Base-by-base conservation (phyloP, 2,113 vertebrate species). In the Drymodes brunneopygia region DNA sequence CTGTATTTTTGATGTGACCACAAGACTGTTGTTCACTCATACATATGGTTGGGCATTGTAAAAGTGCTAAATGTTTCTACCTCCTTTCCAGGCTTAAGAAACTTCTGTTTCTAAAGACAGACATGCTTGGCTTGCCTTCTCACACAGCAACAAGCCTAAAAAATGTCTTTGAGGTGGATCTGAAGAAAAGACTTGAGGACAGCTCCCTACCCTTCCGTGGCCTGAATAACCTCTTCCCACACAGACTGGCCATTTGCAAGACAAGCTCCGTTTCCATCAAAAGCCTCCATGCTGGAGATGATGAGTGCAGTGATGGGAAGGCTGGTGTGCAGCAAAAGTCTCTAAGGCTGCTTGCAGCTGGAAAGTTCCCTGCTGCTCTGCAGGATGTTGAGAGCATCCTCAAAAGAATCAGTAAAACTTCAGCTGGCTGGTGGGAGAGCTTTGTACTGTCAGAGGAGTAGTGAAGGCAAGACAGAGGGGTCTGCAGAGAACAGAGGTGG, bases 141-240 rank as follows among this genome's bases (percentile, higher is more conserved):
- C 64, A 72, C 61, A 53, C 60, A 66, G 45, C 45, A 95, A 33
- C 0, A 1, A 58, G 31, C 45, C 69, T 29, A 62, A 92, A 44
- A 92, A 81, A 71, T 19, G n/a, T 67, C 83, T 95, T 89, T 94
- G 89, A 89, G 78, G 57, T 40, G 33, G 54, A 87, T 89, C 62
- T 87, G 56, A 92, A 85, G 61, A 33, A 84, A 89, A 88, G 69
- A 58, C 3, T 9, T 7, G 12, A 88, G 61, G 48, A 66, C 54
- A 50, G 20, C 72, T 89, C 84, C 86, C 51, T 74, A 71, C 51
- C 44, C 40, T 71, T 67, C 15, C 0, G 2, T n/a, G 61, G 31
- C 70, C 61, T 50, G 57, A 80, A 73, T 70, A 77, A 70, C 29
- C 14, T 83, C 24, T 72, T 91, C 31, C 54, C 29, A 45, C 45